Base-by-base conservation (phyloP, 2,113 vertebrate species). In the Asarcornis scutulata region DNA sequence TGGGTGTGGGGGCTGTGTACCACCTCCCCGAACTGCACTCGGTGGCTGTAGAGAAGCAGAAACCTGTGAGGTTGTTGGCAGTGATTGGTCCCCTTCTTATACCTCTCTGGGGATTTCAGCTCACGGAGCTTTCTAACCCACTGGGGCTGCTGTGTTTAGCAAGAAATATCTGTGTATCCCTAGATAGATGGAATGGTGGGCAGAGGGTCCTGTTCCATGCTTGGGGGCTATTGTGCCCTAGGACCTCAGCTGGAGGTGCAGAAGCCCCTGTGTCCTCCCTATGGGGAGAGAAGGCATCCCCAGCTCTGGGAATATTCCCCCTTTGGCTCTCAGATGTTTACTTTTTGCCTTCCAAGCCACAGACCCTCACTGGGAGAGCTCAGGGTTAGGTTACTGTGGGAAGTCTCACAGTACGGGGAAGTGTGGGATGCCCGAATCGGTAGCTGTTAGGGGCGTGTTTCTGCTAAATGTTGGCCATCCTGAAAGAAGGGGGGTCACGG, bases 11-110 rank as follows among this genome's bases (percentile, higher is more conserved):
- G 46, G 23, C 13, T 75, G 5, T 5, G 13, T 56, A 32, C 44
- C 48, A 11, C 25, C 46, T 79, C 46, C 58, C 73, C 26, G 2
- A 55, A 31, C 2, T 22, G 44, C 4, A 69, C 31, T 67, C 0
- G 0, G 29, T 31, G 50, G 26, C 32, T 2, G 1, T 22, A 21
- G 36, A 50, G n/a, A 34, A 52, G 73, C 52, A 86, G 72, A 66
- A 78, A 32, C 20, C 73, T 86, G 4, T 46, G 14, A 40, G 22
- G 6, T 13, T 6, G n/a, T 46, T 80, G 68, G 6, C 25, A 66
- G 44, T 0, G 0, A 0, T 31, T 44, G 20, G 21, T 46, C 6
- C 1, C 22, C 27, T 64, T 36, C 59, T 86, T 11, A n/a, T 40
- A 3, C 34, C 5, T 2, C 4, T 82, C 48, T 0, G 26, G 78